A percentile compares a stretch with the other conserved stretches of the same genome.
phyloP scores from a whole-genome alignment of 2,113 vertebrate species.

The Platichthys stellatus region DNA sequence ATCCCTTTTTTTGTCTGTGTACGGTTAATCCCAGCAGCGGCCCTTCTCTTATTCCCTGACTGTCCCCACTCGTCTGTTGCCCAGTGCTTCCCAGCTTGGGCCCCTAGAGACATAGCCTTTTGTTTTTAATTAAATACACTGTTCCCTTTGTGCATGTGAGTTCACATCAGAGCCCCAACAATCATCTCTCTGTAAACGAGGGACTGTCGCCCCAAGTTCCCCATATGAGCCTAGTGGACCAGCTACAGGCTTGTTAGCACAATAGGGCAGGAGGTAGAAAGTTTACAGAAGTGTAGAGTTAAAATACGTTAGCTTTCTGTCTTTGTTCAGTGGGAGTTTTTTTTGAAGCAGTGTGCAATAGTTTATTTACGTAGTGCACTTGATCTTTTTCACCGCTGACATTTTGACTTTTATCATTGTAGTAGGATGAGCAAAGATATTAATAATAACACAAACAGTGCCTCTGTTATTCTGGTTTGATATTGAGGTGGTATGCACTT shows the following conservation, averaged over 20 bases:
- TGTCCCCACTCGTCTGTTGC: conserved; percentile 28
- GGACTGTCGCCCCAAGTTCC: conserved; percentile 28
- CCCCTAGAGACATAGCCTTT: conserved; percentile 60
- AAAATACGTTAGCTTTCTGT: not conserved
- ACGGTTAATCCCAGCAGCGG: not conserved
- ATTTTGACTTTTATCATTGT: conserved; percentile 7
- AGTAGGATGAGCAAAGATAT: conserved; percentile 20
- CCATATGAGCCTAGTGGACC: conserved; percentile 9
- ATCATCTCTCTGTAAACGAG: conserved; percentile 28
- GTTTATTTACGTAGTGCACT: not conserved
- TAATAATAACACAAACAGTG: conserved; percentile 5
- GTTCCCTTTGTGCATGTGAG: conserved; percentile 57
- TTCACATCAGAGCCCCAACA: conserved; percentile 38
- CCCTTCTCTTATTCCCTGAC: conserved; percentile 4
- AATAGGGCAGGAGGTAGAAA: not conserved
- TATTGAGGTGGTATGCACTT: not conserved
- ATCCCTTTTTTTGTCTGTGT: not conserved
- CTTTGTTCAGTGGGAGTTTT: conserved; percentile 19
- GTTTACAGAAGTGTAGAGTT: conserved; percentile 14
- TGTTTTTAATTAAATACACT: conserved; percentile 72
- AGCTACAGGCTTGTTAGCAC: not conserved
- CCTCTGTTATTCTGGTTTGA: not conserved
- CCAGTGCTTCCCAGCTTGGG: conserved; percentile 41
- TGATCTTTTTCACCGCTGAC: not conserved
- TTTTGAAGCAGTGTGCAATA: not conserved